Evolutionary conservation across 2,797 vertebrate species (phyloP).

Genomic region (Enteromius mattozi): DNA sequence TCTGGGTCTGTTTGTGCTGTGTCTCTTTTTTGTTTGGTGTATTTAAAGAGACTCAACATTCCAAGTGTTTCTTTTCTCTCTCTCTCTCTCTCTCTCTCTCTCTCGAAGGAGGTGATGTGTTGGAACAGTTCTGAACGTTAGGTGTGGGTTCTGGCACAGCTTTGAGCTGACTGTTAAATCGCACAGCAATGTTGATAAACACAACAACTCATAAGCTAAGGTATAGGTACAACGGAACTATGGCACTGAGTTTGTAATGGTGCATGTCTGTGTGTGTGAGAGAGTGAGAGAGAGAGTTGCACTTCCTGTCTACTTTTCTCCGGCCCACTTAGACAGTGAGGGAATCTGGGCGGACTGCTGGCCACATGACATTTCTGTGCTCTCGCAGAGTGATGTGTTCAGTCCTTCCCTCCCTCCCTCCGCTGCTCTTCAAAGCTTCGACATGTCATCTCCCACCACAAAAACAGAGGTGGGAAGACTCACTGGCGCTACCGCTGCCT

Average conservation of each 20-base stretch:
- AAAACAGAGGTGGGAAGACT: slow-evolving; percentile 91
- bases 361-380: slow-evolving; percentile 82
- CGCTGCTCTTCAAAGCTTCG: slow-evolving; percentile 84
- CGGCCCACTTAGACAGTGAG: slow-evolving; percentile 81
- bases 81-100: background rate
- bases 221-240: slow-evolving; percentile 21
- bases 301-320: slow-evolving; percentile 83
- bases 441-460: slow-evolving; percentile 89
- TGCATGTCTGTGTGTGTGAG: slow-evolving; percentile 24
- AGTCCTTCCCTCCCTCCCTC: slow-evolving; percentile 73
- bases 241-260: background rate
- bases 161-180: slow-evolving; percentile 51
- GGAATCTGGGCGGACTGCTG: slow-evolving; percentile 77
- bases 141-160: slow-evolving; percentile 51
- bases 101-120: slow-evolving; percentile 45
- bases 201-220: background rate
- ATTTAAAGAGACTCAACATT: slow-evolving; percentile 60
- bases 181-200: slow-evolving; percentile 9
- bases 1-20: slow-evolving; percentile 58
- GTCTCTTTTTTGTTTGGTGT: slow-evolving; percentile 54
- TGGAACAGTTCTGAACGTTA: slow-evolving; percentile 37
- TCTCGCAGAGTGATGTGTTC: slow-evolving; percentile 64
- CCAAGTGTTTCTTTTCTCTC: slow-evolving; percentile 40
- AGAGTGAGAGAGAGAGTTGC: slow-evolving; percentile 25
- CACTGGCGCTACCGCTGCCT: slow-evolving; percentile 87